phyloP scores from a whole-genome alignment of 2,797 vertebrate genomes.

The Paramormyrops hopkinsi region DNA sequence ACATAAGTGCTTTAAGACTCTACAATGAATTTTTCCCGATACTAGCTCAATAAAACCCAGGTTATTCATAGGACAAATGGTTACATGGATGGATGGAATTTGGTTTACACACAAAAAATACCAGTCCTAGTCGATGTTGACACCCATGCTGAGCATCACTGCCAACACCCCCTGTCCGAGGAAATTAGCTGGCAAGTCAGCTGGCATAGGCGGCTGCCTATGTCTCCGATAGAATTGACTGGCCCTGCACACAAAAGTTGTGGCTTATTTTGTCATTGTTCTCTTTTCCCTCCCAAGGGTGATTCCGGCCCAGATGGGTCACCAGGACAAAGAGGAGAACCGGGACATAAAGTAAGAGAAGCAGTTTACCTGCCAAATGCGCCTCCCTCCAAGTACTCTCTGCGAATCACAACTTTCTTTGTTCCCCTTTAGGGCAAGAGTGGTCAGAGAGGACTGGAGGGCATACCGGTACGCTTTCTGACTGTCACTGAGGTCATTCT shows the following conservation, averaged over 20 bases:
- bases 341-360: conserved; percentile 22
- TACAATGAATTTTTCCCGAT: no score
- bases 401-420: neutral
- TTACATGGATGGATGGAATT: neutral
- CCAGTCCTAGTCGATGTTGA: neutral
- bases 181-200: neutral
- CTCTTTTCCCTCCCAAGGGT: conserved; percentile 17
- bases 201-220: no score
- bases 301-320: neutral
- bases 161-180: neutral
- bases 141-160: neutral
- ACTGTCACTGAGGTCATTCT: neutral
- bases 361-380: neutral
- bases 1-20: no score
- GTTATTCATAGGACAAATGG: neutral
- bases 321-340: neutral
- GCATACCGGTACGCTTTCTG: neutral
- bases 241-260: neutral
- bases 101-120: neutral
- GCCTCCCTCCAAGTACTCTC: no score
- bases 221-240: neutral
- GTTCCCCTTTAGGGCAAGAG: neutral
- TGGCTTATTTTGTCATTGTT: neutral
- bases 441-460: neutral
- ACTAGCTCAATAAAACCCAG: no score